Evolutionary conservation across 1,140 invertebrate genomes (phyloP).

Genomic region (Asobara japonica): DNA sequence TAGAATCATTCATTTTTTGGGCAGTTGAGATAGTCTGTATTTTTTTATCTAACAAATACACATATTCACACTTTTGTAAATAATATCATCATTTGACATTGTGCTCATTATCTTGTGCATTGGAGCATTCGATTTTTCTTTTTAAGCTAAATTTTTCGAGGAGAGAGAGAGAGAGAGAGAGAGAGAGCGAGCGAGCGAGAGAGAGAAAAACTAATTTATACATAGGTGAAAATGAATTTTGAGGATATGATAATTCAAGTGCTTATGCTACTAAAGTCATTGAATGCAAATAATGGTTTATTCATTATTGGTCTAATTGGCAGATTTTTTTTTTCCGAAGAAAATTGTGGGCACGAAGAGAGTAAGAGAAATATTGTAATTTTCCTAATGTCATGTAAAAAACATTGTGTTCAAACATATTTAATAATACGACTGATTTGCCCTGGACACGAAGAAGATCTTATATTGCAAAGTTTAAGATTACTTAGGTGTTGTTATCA

Average conservation of each 20-base stretch:
- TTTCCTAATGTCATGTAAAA: slow-evolving; percentile 67
- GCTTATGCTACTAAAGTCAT: not conserved
- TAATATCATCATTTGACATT: slow-evolving; percentile 16
- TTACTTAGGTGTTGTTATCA: slow-evolving; percentile 47
- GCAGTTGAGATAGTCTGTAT: slow-evolving; percentile 29
- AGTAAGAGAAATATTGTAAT: slow-evolving; percentile 63
- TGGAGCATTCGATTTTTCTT: slow-evolving; percentile 12
- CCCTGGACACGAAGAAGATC: slow-evolving; percentile 41
- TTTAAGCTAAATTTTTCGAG: not conserved
- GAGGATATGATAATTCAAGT: not conserved
- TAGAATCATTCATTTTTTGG: slow-evolving; percentile 17
- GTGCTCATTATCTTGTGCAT: slow-evolving; percentile 19
- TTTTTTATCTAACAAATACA: slow-evolving; percentile 28
- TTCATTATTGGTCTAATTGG: no score
- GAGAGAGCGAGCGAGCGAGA: no score
- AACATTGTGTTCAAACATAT: slow-evolving; percentile 68
- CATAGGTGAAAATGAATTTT: not conserved
- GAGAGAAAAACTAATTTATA: not conserved
- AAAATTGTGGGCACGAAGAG: slow-evolving; percentile 50
- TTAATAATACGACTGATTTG: slow-evolving; percentile 67
- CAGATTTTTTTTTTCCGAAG: not conserved
- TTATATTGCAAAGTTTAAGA: slow-evolving; percentile 48
- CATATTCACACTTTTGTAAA: slow-evolving; percentile 29
- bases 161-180: not conserved
- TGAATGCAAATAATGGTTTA: not conserved